phyloP scores from a whole-genome alignment of 2,113 vertebrate genomes.

The Lagopus leucura region DNA sequence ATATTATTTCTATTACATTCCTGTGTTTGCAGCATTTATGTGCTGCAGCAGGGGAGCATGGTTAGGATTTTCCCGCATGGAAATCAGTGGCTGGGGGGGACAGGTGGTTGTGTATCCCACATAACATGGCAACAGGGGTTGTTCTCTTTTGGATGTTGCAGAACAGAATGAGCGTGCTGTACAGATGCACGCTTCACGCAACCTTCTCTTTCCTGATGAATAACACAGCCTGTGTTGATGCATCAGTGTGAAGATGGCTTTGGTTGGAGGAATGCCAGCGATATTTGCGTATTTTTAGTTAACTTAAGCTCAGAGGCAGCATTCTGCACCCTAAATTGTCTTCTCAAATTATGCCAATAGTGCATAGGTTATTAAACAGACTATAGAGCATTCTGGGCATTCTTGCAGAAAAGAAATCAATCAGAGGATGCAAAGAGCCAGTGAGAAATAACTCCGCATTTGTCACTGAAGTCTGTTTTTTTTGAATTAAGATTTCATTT shows the following conservation, averaged over 20 bases:
- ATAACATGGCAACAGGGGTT: background rate
- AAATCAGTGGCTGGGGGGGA: background rate
- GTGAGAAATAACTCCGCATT: background rate
- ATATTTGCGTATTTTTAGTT: background rate
- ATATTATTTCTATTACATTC: background rate
- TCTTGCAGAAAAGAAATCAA: constrained; percentile 8
- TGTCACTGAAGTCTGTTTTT: background rate
- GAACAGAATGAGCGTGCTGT: accelerated
- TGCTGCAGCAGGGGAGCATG: background rate
- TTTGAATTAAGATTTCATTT: constrained; percentile 6
- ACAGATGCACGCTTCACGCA: background rate
- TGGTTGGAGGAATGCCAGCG: background rate
- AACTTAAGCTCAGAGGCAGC: background rate
- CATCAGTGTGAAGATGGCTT: background rate
- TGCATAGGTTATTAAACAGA: background rate
- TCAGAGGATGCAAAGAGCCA: background rate
- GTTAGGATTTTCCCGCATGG: background rate
- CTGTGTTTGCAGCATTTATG: background rate
- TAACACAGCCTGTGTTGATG: background rate
- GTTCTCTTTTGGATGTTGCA: background rate
- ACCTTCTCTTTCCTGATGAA: background rate
- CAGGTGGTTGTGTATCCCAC: background rate
- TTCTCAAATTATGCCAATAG: constrained; percentile 6
- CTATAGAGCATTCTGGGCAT: background rate
- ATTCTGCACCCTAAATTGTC: background rate